phyloP scores from a whole-genome alignment of 2,113 vertebrate species.

The Ailuropoda melanoleuca region DNA sequence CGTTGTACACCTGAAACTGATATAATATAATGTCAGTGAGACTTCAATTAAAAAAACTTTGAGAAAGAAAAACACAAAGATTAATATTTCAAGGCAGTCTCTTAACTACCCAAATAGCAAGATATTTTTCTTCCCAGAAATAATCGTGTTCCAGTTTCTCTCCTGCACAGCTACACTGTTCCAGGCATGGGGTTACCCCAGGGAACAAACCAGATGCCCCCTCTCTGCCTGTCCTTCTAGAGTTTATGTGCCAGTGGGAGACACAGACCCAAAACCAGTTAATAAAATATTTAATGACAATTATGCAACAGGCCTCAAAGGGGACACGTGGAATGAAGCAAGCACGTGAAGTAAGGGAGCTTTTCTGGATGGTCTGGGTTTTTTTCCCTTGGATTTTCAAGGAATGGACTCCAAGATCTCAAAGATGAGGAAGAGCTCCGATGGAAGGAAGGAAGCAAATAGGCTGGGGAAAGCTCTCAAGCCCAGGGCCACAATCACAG shows the following conservation, averaged over 20 bases:
- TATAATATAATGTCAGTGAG: not conserved
- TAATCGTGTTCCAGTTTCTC: not conserved
- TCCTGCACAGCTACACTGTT: not conserved
- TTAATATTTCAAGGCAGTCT: not conserved
- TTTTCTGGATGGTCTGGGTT: not conserved
- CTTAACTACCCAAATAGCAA: not conserved
- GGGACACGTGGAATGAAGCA: not conserved
- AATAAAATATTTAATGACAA: not conserved
- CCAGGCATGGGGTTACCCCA: no score
- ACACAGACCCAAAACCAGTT: not conserved
- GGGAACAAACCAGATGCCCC: not conserved
- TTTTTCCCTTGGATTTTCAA: not conserved
- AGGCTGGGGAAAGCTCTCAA: not conserved
- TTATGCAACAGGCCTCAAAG: not conserved
- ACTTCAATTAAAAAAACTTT: not conserved
- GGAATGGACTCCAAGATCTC: not conserved
- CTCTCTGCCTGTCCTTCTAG: not conserved
- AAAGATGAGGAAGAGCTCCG: not conserved
- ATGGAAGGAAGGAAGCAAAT: not conserved
- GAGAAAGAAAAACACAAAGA: not conserved
- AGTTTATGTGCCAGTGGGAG: not conserved
- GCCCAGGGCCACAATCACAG: not conserved
- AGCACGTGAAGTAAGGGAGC: rapidly evolving
- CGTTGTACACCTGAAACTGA: not conserved
- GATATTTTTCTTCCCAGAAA: not conserved